A percentile compares a stretch with the other conserved stretches of the same genome.
Conservation (phyloP, 2,113 vertebrate genomes). For the Mus pahari region DNA sequence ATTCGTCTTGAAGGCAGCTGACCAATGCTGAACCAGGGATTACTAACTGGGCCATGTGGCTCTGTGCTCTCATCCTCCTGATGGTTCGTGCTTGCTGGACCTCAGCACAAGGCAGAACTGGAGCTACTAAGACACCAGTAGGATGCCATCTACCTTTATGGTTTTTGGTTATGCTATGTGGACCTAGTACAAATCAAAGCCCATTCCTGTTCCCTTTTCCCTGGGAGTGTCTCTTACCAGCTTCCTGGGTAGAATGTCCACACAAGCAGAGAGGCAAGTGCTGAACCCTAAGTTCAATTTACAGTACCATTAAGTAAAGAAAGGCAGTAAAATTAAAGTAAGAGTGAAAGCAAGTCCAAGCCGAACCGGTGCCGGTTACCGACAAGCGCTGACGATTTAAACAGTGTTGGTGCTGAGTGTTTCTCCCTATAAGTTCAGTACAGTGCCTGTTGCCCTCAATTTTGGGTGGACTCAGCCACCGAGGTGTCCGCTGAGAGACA, state of each 20-base stretch:
- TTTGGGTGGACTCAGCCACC: background rate
- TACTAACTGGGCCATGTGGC: background rate
- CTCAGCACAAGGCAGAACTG: background rate
- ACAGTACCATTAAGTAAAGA: background rate
- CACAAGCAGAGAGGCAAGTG: background rate
- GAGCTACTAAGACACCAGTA: background rate
- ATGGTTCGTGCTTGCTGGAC: background rate
- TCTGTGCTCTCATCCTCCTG: background rate
- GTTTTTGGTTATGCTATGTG: background rate
- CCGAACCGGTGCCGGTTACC: background rate
- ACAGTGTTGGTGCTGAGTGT: background rate
- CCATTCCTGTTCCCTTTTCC: background rate
- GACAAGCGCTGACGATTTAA: background rate
- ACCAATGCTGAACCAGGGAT: background rate
- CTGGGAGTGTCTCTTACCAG: background rate
- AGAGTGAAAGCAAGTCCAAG: background rate
- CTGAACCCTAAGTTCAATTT: background rate
- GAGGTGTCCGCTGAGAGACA: constrained; percentile 1
- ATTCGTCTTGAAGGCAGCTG: background rate
- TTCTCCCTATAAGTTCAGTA: background rate
- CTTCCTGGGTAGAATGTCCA: background rate
- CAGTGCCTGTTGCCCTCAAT: background rate
- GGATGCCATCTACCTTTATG: background rate
- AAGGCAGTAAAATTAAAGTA: background rate
- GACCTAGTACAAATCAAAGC: background rate